Base-by-base conservation (phyloP, 1,140 invertebrate species). In the Drosophila grimshawi region DNA sequence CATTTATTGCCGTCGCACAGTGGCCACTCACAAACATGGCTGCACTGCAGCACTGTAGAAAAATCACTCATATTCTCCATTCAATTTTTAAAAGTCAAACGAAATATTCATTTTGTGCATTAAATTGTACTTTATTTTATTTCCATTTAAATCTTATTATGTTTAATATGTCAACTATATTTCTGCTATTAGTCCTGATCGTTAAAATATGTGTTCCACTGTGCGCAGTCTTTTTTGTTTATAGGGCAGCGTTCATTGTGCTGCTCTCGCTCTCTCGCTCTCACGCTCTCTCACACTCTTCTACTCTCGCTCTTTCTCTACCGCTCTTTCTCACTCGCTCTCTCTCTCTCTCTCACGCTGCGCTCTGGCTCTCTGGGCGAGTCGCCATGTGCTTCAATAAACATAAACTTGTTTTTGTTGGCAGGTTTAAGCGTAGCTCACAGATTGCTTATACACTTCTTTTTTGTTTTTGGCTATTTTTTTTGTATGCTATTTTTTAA, bases 371-470 rank as follows among this genome's bases (percentile, higher is more conserved):
- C 57, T 76, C 53, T 43, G 64, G 29, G 59, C 52, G 59, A 33
- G 32, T 48, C 57, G 45, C 77, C 76, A 88, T 86, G 83, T 86
- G 83, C 83, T 86, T 85, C 82, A 70, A 79, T 81, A 85, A 86
- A 86, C 82, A 81, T 82, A 86, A 88, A 88, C 82, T 83, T 33
- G 76, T 88, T 86, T 74, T 81, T 81, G 60, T 86, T 88, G 65
- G 60, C 72, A 57, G 53, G 53, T 59, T 64, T 53, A 63, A 70
- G 60, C 72, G 39, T 53, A 64, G 66, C 60, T 70, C 46, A 46
- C 56, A 56, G 29, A 56, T 63, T 74, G 71, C 62, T 74, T 73
- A 69, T 69, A 74, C 6, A 43, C 35, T 69, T 68, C 33, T 7
- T 45, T 68, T 45, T 7, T 45, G 6, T 45, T 49, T 61, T 53